Percentiles rank a stretch among this genome's conserved stretches.
Conservation (phyloP, 2,888 invertebrate species). For the Melanchra persicariae region DNA sequence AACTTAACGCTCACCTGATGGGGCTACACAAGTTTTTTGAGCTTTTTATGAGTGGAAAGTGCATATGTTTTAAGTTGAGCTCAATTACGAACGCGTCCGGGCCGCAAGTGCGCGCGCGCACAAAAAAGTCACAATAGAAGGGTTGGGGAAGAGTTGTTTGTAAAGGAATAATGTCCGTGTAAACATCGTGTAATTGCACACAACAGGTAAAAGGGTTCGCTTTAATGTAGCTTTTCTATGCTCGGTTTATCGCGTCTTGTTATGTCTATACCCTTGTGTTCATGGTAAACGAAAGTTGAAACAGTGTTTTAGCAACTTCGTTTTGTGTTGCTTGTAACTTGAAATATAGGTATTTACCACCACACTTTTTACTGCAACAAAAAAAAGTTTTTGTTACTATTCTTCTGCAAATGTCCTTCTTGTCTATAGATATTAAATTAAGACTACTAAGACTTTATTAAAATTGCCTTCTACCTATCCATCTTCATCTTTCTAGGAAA, state of each 20-base stretch:
- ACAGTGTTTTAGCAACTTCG: not conserved
- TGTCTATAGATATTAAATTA: not conserved
- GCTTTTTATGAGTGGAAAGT: conserved; percentile 57
- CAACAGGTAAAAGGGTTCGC: conserved; percentile 84
- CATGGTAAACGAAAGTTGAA: not conserved
- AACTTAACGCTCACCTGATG: conserved; percentile 77
- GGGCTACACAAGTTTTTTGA: conserved; percentile 60
- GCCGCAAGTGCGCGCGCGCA: conserved; percentile 81
- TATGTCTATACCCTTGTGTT: conserved; percentile 12
- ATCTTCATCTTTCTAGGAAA: not conserved
- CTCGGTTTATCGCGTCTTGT: conserved; percentile 48
- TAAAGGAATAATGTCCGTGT: conserved; percentile 87
- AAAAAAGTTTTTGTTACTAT: not conserved
- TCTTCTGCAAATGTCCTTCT: not conserved
- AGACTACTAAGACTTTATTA: not conserved
- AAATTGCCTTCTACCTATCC: not conserved
- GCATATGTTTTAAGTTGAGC: conserved; percentile 68
- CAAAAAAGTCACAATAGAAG: conserved; percentile 86
- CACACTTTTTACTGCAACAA: not conserved
- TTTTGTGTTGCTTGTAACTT: not conserved
- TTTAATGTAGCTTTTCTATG: conserved; percentile 73
- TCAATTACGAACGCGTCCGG: conserved; percentile 80
- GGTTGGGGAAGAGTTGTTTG: conserved; percentile 87
- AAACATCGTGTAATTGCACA: conserved; percentile 89
- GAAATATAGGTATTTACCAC: not conserved